Base-by-base conservation (phyloP, 1,140 invertebrate genomes). In the Drosophila cardini region DNA sequence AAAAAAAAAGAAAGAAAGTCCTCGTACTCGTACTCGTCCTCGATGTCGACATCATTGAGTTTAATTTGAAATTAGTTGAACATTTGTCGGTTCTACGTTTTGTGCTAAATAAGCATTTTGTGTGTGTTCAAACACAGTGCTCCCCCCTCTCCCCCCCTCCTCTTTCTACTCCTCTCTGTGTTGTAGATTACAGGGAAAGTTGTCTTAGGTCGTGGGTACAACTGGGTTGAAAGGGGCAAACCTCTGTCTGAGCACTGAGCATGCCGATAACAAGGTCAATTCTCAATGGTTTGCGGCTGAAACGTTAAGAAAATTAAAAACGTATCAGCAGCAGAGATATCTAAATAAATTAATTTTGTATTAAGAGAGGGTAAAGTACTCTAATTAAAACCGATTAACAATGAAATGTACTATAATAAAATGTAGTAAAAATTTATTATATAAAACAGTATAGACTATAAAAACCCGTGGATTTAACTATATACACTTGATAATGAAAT, bases 41-140 rank as follows among this genome's bases (percentile, higher is more conserved):
- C 34, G 72, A 70, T 42, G 46, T 62, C 26, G 61, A 62, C 78
- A 77, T 82, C 79, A 64, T 82, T 78, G 74, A 81, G 75, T 82
- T 81, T 82, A 82, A 82, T 82, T 82, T 77, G 74, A 82, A 82
- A 82, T 82, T 82, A 82, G 79, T 82, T 82, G 78, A 82, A 78
- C 79, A 82, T 64, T 81, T 82, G 79, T 67, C 79, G 74, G 62
- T 64, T 62, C 40, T 50, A 26, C 32, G 36, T 80, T 81, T 81
- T 82, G 45, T 75, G 79, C 79, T 45, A 53, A 60, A 55, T 50
- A 74, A 82, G 79, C 79, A 70, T 74, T 82, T 82, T 78, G 32
- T 34, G 15, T 60, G 52, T 74, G 48, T 38, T 69, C 68, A 64
- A 68, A 73, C 70, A 77, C 55, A 60, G 55, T 42, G 18, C 40